Conservation (phyloP, 2,888 invertebrate species). For the Atherix ibis region DNA sequence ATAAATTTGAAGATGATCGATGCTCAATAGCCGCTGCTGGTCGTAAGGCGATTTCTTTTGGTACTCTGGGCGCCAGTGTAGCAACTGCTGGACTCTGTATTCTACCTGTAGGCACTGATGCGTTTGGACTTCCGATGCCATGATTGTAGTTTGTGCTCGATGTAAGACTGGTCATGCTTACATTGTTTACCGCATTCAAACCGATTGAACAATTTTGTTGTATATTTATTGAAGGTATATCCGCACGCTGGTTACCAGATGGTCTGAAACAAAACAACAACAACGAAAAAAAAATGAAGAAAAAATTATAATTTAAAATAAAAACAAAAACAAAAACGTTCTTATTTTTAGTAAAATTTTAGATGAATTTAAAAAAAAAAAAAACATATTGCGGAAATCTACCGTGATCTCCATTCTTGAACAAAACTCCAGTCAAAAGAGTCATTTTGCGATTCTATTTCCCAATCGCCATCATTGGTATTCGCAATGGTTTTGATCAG, state of each 20-base stretch:
- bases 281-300: too few species aligned
- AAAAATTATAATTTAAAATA: too few species aligned
- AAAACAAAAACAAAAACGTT: too few species aligned
- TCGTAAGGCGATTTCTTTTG: slow-evolving; percentile 30
- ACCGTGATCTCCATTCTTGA: slow-evolving; percentile 57
- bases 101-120: slow-evolving; percentile 16
- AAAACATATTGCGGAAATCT: too few species aligned
- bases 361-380: too few species aligned
- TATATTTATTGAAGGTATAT: slow-evolving; percentile 26
- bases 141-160: slow-evolving; percentile 3
- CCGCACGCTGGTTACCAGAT: slow-evolving; percentile 35
- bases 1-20: slow-evolving; percentile 6
- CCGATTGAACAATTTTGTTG: slow-evolving; percentile 16
- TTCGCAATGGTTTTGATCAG: slow-evolving; percentile 37
- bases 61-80: slow-evolving; percentile 26
- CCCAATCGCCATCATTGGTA: slow-evolving; percentile 26
- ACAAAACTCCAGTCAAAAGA: slow-evolving; percentile 60
- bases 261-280: slow-evolving; percentile 34
- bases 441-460: slow-evolving; percentile 34
- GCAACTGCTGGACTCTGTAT: slow-evolving; percentile 28
- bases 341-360: too few species aligned
- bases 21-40: slow-evolving; percentile 13
- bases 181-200: slow-evolving; percentile 4
- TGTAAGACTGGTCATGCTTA: slow-evolving; percentile 4
- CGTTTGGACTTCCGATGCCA: slow-evolving; percentile 9